Evolutionary conservation across 2,797 vertebrate species (phyloP).

Genomic region (Catostomus latipinnis): DNA sequence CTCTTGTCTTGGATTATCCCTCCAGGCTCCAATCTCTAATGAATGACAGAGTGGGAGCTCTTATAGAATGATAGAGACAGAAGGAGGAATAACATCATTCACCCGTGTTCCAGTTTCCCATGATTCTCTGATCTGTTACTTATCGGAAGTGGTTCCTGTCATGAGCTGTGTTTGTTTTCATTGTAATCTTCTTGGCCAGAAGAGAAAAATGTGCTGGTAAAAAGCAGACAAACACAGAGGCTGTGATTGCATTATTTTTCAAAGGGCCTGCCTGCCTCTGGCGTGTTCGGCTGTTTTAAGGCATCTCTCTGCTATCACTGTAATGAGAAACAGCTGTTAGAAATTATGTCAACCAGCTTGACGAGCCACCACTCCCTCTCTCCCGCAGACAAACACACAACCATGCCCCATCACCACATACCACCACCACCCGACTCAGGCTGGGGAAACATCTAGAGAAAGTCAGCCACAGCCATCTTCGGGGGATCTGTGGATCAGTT

Average conservation of each 20-base stretch:
- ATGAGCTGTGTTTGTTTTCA: not conserved
- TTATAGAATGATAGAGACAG: not conserved
- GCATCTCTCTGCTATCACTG: no score
- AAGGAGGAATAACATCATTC: not conserved
- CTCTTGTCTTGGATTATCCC: not conserved
- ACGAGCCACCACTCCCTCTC: no score
- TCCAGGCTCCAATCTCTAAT: constrained; percentile 21
- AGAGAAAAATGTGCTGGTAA: not conserved
- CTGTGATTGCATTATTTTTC: not conserved
- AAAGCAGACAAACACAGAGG: not conserved
- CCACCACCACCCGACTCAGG: no score
- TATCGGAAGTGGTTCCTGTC: not conserved
- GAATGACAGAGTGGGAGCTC: constrained; percentile 8
- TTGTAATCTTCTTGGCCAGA: not conserved
- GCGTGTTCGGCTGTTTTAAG: no score
- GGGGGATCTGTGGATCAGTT: no score
- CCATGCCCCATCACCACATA: no score
- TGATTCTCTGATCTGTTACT: not conserved
- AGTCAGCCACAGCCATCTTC: no score
- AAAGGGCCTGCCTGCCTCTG: no score
- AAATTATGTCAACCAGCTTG: no score
- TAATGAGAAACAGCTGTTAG: no score
- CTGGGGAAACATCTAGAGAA: no score
- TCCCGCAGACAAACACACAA: no score
- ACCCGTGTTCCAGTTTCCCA: constrained; percentile 7